A percentile compares a stretch with the other conserved stretches of the same genome.
These are phyloP conservation scores for Pavo muticus DNA, from an alignment of 2,113 vertebrate genomes.

Conservation along the genomic window DNA sequence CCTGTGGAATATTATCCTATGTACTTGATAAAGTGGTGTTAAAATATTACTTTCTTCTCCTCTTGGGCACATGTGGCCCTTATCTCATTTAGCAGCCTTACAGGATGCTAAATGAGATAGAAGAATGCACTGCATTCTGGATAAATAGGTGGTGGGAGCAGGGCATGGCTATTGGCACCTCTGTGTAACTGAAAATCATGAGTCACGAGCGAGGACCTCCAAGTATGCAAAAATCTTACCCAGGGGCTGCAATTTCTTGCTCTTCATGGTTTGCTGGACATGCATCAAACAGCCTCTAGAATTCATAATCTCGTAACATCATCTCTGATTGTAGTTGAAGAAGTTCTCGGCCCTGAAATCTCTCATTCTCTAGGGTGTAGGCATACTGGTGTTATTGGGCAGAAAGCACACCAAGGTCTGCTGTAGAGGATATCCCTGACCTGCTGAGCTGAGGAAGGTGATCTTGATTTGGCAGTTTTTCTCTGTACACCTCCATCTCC, in stretches of 20 bases:
- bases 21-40: background rate
- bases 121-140: background rate
- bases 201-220: background rate
- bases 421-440: background rate
- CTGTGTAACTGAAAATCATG: background rate
- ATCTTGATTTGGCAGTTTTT: background rate
- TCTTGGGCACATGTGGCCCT: background rate
- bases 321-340: background rate
- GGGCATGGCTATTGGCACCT: background rate
- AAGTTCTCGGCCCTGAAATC: background rate
- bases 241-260: background rate
- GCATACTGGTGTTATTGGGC: background rate
- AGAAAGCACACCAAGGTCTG: background rate
- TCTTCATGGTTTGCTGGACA: background rate
- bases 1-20: background rate
- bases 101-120: background rate
- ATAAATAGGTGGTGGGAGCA: background rate
- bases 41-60: background rate
- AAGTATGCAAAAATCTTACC: background rate
- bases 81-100: no score
- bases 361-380: background rate
- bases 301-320: background rate
- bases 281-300: background rate
- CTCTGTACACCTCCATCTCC: background rate
- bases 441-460: background rate